Conservation (phyloP, 2,113 vertebrate genomes). For the Grus americana region DNA sequence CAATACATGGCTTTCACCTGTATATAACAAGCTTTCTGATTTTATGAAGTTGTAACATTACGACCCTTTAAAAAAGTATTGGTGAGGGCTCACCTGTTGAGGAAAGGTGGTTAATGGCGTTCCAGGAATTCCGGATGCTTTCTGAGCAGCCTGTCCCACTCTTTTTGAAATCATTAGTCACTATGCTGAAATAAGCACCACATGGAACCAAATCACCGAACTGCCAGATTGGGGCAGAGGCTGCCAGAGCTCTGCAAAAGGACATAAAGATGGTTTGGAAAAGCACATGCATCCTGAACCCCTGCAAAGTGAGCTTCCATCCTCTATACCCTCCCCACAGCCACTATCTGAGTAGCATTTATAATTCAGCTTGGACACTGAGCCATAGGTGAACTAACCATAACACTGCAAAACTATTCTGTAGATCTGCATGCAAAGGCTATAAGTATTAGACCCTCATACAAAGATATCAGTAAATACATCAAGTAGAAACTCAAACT, state of each 20-base stretch:
- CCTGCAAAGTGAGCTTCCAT: neutral
- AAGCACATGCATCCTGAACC: neutral
- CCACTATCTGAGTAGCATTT: neutral
- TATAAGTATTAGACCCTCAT: neutral
- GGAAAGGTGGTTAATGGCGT: slow-evolving; percentile 80
- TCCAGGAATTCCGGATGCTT: slow-evolving; percentile 88
- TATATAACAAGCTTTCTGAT: neutral
- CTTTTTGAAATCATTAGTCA: slow-evolving; percentile 86
- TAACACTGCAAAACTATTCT: neutral
- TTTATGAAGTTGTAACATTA: neutral
- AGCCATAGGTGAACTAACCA: neutral
- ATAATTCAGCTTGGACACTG: neutral
- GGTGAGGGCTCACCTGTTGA: slow-evolving; percentile 75
- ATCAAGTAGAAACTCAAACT: neutral
- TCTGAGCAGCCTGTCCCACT: slow-evolving; percentile 81
- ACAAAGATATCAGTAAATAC: neutral
- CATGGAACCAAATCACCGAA: slow-evolving; percentile 88
- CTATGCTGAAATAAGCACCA: slow-evolving; percentile 84
- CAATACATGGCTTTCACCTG: neutral
- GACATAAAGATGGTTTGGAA: neutral
- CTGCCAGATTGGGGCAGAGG: slow-evolving; percentile 95
- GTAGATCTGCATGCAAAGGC: neutral
- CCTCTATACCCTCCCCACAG: neutral
- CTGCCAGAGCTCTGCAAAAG: slow-evolving; percentile 86
- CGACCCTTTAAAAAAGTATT: neutral